These are phyloP conservation scores for Heterotis niloticus DNA, from an alignment of 2,113 vertebrate species.

Conservation along the genomic window DNA sequence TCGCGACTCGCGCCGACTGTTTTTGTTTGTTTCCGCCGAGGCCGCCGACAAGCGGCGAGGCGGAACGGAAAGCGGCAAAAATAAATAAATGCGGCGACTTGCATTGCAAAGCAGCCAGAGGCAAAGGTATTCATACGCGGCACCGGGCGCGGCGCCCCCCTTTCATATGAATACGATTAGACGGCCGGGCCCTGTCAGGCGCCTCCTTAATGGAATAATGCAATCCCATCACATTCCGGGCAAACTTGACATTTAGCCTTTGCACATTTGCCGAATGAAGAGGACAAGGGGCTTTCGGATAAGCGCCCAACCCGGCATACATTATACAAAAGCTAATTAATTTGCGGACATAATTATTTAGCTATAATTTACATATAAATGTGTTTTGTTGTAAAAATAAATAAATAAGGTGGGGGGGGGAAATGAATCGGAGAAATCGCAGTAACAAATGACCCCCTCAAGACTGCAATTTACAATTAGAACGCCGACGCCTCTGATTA, in stretches of 20 bases:
- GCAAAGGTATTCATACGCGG: constrained; percentile 73
- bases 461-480: constrained; percentile 81
- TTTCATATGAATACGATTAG: constrained; percentile 43
- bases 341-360: constrained; percentile 74
- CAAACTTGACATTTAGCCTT: constrained; percentile 61
- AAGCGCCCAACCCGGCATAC: constrained; percentile 52
- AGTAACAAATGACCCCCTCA: constrained; percentile 74
- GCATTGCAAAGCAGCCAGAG: constrained; percentile 67
- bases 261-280: constrained; percentile 36
- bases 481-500: constrained; percentile 79
- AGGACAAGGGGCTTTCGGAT: constrained; percentile 44
- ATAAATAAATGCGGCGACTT: constrained; percentile 60
- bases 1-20: no score
- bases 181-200: constrained; percentile 41
- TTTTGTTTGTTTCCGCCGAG: constrained; percentile 54
- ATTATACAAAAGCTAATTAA: constrained; percentile 58
- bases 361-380: constrained; percentile 91
- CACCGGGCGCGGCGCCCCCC: constrained; percentile 55
- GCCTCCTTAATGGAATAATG: constrained; percentile 50
- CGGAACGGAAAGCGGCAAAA: constrained; percentile 40
- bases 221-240: constrained; percentile 49
- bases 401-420: constrained; percentile 49
- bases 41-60: constrained; percentile 74
- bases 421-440: constrained; percentile 44
- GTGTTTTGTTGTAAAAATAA: constrained; percentile 62